Evolutionary conservation across 2,113 vertebrate species (phyloP), one percentile per base, ranked within the genome.

Genomic region (Forbesichthys agassizii): DNA sequence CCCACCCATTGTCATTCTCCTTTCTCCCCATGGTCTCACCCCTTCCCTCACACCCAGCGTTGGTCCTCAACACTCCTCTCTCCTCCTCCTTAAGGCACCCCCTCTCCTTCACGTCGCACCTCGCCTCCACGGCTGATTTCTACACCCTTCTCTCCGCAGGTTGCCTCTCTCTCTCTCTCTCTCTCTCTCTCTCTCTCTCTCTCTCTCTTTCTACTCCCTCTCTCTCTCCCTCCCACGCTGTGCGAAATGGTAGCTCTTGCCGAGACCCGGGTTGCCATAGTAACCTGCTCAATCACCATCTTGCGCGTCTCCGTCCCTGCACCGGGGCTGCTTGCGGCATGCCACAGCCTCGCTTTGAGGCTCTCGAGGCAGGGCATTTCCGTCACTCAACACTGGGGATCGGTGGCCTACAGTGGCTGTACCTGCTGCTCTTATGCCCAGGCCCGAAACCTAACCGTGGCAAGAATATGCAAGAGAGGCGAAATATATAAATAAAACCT

Each of bases 261-360:
- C 75, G 84, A 92, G 88, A 87, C 90, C 86, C 74, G 77, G 83
- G 91, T 93, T 90, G 87, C 91, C 85, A 89, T 91, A 86, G 92
- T 88, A 89, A 93, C 91, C 81, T 82, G 87, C 88, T 90, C 86
- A 87, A 90, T 89, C 90, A 84, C 90, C 91, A 90, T 91, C 88
- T 86, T 88, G 82, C 68, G 61, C 74, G 77, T 84, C 81, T 83
- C 83, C 68, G 74, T 88, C 80, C 80, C 70, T 70, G 77, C 61
- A 68, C 75, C 77, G 59, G 80, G 85, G 85, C 0, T 27, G 84
- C 85, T 86, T 70, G 52, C 78, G 77, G 78, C 42, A 48, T 85
- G 27, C 79, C 82, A 42, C 20, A 68, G 80, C 82, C 86, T 78
- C 52, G 83, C 77, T 83, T 79, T 47, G 75, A 61, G 66, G 85